Evolutionary conservation across 2,113 vertebrate genomes (phyloP).

Genomic region (Silurus meridionalis): DNA sequence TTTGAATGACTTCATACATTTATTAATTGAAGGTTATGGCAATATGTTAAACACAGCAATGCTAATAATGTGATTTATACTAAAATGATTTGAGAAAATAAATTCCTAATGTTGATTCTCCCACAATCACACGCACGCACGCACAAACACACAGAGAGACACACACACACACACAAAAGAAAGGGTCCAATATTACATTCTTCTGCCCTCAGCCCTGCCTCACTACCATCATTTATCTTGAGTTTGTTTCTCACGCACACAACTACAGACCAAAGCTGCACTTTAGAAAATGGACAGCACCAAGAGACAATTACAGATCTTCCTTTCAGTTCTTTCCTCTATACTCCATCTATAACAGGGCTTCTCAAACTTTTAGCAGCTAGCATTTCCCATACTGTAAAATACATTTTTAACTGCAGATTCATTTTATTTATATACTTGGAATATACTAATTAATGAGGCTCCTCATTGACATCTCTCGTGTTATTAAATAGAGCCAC

Average conservation of each 20-base stretch:
- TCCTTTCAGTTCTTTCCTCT: slow-evolving; percentile 18
- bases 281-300: slow-evolving; percentile 37
- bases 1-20: slow-evolving; percentile 20
- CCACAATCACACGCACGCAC: background rate
- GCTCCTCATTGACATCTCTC: background rate
- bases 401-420: background rate
- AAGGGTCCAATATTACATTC: slow-evolving; percentile 17
- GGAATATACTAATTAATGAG: background rate
- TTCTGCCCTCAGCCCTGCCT: slow-evolving; percentile 32
- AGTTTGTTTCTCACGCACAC: slow-evolving; percentile 31
- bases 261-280: slow-evolving; percentile 19
- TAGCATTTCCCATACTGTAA: background rate
- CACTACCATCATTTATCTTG: slow-evolving; percentile 25
- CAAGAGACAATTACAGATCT: slow-evolving; percentile 43
- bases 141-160: slow-evolving; percentile 32
- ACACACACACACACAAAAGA: slow-evolving; percentile 22
- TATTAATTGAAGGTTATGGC: slow-evolving; percentile 20
- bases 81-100: background rate
- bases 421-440: background rate
- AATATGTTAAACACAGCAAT: slow-evolving; percentile 1
- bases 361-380: background rate
- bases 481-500: background rate
- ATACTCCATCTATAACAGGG: background rate
- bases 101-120: slow-evolving; percentile 2
- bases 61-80: background rate